Base-by-base conservation (phyloP, 2,888 invertebrate genomes). In the Noctuana brunneofusca region DNA sequence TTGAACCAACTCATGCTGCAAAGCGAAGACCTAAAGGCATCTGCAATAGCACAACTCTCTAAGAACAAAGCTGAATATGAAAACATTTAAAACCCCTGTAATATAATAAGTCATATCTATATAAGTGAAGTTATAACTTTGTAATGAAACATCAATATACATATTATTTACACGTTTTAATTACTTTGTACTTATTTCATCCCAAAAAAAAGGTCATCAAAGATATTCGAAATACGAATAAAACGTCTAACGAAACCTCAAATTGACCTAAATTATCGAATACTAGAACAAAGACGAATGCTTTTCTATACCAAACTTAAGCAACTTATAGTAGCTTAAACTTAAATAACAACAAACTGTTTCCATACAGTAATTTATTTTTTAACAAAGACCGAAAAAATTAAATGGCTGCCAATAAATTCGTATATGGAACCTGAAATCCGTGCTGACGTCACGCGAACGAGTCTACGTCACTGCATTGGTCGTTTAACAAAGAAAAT, bases 1-100 rank as follows among this genome's bases (percentile, higher is more conserved):
- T 93, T 96, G 80, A 99, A 99, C 85, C 95, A 96, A 81, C 81
- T 93, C n/a, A 95, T 96, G 93, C 88, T 99, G 18, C 98, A 98
- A 84, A 97, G 97, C 71, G 97, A 98, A 79, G 99, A 99, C 79
- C 92, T 97, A 58, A 83, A 94, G 50, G 96, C 96, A 75, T 95
- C 97, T 0, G 95, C 95, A 0, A 94, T 95, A 77, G 96, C 97
- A 1, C 93, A 93, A 68, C 94, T 94, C 16, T 94, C 94, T 0
- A 97, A 97, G 80, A 92, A 94, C 30, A 89, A 94, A 57, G 94
- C 97, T 0, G 87, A 92, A 14, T 99, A 96, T 84, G 94, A 98
- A 22, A 97, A 99, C 78, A 92, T 96, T 20, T 96, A 92, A 93
- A 55, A 50, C 9, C 9, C 1, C n/a, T 22, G 8, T 50, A 50